Percentiles rank a stretch among this genome's conserved stretches.
Conservation (phyloP, 2,113 vertebrate genomes). For the Elaphurus davidianus region DNA sequence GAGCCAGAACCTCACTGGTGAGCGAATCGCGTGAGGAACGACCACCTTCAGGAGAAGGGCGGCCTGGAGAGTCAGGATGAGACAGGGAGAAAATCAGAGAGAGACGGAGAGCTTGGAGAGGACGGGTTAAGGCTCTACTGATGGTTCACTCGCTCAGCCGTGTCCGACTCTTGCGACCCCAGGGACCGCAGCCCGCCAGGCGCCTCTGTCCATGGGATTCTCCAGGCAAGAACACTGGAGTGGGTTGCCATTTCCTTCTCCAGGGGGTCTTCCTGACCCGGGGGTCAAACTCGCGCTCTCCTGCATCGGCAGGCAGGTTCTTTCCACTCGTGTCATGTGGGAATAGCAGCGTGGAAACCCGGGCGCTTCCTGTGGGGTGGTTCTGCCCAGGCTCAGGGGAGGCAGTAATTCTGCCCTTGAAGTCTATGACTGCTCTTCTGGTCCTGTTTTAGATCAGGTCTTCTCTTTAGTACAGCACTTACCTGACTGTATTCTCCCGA, state of each 20-base stretch:
- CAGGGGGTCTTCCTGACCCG: background rate
- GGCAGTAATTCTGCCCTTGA: accelerated
- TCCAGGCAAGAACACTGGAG: background rate
- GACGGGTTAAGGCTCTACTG: accelerated
- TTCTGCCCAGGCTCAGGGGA: too few species aligned
- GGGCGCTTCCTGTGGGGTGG: background rate
- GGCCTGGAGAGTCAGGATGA: background rate
- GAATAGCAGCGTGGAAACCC: accelerated
- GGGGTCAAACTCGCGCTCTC: background rate
- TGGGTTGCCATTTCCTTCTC: background rate
- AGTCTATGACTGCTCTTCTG: background rate
- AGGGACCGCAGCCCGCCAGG: background rate
- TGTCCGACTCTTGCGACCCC: background rate
- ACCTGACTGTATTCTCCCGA: background rate
- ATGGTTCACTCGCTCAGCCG: accelerated
- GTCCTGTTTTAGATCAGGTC: background rate
- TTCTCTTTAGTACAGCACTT: background rate
- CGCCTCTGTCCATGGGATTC: background rate
- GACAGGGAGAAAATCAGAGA: background rate
- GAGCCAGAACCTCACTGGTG: accelerated
- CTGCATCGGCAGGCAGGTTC: background rate
- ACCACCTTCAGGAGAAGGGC: background rate
- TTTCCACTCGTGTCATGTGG: background rate
- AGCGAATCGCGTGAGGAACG: accelerated
- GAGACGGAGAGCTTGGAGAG: background rate